Evolutionary conservation across 2,113 vertebrate species (phyloP).

Genomic region (Pristiophorus japonicus): DNA sequence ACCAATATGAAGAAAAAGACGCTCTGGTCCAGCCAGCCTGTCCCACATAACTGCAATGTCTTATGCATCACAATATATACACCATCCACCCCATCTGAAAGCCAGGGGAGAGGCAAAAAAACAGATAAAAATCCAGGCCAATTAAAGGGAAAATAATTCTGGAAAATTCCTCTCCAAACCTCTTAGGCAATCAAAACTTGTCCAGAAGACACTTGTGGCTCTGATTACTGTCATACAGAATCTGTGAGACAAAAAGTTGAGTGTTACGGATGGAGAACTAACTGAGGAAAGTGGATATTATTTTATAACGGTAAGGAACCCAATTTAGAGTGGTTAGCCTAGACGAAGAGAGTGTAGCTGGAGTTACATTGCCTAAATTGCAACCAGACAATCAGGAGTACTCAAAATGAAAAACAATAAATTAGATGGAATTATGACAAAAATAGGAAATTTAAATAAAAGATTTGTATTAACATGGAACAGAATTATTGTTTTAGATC

Average conservation of each 20-base stretch:
- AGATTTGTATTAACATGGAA: background rate
- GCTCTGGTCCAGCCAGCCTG: background rate
- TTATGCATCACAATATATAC: background rate
- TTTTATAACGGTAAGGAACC: background rate
- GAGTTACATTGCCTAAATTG: background rate
- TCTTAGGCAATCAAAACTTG: background rate
- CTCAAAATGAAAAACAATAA: background rate
- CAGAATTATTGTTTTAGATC: background rate
- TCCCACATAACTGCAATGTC: background rate
- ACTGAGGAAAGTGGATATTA: background rate
- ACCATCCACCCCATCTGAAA: background rate
- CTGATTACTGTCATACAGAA: background rate
- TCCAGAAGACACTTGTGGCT: background rate
- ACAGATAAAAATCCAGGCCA: background rate
- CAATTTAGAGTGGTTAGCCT: background rate
- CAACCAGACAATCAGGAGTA: background rate
- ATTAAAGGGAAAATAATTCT: background rate
- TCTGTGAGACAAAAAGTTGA: background rate
- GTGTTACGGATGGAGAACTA: background rate
- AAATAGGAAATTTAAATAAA: background rate
- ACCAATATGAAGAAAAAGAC: background rate
- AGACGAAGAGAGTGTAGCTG: background rate
- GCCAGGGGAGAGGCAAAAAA: background rate
- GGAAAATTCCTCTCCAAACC: background rate
- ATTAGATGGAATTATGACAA: background rate